Conservation (phyloP, 2,797 vertebrate species). For the Coregonus sp. region DNA sequence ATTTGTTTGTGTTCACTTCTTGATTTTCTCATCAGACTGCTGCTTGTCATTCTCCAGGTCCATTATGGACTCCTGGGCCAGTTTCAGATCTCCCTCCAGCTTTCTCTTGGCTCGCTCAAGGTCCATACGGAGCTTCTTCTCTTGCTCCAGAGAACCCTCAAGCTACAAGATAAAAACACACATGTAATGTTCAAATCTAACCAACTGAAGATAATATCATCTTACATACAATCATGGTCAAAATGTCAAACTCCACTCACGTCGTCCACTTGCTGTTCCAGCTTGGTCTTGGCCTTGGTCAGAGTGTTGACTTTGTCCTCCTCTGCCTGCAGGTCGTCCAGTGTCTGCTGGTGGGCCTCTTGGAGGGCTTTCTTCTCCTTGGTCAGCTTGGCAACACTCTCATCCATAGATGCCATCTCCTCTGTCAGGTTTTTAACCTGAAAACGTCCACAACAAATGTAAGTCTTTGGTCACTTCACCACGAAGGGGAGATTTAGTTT, state of each 20-base stretch:
- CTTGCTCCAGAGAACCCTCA: slow-evolving; percentile 76
- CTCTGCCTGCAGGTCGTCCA: not conserved
- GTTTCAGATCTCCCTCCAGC: not conserved
- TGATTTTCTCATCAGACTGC: slow-evolving; percentile 58
- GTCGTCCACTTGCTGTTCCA: not conserved
- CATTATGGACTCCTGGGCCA: not conserved
- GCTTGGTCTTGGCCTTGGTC: not conserved
- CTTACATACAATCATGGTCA: not conserved
- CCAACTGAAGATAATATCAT: not conserved
- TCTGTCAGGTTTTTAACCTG: not conserved
- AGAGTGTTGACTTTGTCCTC: not conserved
- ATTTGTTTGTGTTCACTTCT: not conserved
- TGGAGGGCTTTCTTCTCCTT: not conserved
- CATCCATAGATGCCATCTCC: not conserved
- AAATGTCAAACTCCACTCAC: not conserved
- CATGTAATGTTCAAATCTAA: not conserved
- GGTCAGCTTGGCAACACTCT: not conserved
- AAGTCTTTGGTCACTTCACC: not conserved
- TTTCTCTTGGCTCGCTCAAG: slow-evolving; percentile 60
- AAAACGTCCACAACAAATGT: not conserved
- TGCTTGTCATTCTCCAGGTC: slow-evolving; percentile 57
- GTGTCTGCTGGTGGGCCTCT: not conserved
- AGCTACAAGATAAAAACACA: not conserved
- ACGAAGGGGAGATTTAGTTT: no score
- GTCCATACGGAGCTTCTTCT: slow-evolving; percentile 74